These are phyloP conservation scores for Stegodyphus mimosarum DNA, from an alignment of 1,140 invertebrate species.

Conservation along the genomic window DNA sequence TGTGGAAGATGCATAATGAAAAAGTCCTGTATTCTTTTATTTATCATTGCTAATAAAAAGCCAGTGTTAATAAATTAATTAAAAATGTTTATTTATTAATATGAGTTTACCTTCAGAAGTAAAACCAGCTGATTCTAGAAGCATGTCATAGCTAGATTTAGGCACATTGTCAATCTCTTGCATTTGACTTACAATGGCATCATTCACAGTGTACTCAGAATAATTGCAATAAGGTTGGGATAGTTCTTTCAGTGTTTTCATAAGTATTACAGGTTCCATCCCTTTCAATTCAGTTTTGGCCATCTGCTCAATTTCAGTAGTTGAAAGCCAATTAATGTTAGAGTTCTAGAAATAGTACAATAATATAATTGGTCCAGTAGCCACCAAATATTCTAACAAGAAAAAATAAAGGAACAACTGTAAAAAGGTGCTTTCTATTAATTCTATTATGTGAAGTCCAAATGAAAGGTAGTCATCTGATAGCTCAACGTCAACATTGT, in stretches of 20 bases:
- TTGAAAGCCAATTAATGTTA: constrained; percentile 29
- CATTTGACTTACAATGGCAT: not conserved
- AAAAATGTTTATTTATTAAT: not conserved
- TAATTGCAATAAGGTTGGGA: not conserved
- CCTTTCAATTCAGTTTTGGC: constrained; percentile 17
- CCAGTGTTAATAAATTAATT: too few relatives aligned
- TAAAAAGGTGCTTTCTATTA: too few relatives aligned
- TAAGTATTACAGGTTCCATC: constrained; percentile 4
- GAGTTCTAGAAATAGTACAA: constrained; percentile 16
- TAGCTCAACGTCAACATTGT: too few relatives aligned
- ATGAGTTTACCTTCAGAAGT: constrained; percentile 14
- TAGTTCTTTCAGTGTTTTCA: not conserved
- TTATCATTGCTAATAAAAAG: too few relatives aligned
- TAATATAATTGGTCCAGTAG: too few relatives aligned
- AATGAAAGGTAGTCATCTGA: too few relatives aligned
- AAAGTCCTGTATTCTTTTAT: too few relatives aligned
- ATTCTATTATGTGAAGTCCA: too few relatives aligned
- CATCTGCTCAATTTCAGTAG: constrained; percentile 22
- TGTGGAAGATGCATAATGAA: too few relatives aligned
- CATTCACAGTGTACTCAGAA: constrained; percentile 12
- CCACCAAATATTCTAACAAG: not conserved
- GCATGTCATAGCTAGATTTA: constrained; percentile 15
- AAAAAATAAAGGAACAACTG: too few relatives aligned
- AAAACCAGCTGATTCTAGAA: constrained; percentile 38
- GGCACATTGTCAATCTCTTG: constrained; percentile 21